Base-by-base conservation (phyloP, 2,888 invertebrate genomes). In the Brachyptera putata region DNA sequence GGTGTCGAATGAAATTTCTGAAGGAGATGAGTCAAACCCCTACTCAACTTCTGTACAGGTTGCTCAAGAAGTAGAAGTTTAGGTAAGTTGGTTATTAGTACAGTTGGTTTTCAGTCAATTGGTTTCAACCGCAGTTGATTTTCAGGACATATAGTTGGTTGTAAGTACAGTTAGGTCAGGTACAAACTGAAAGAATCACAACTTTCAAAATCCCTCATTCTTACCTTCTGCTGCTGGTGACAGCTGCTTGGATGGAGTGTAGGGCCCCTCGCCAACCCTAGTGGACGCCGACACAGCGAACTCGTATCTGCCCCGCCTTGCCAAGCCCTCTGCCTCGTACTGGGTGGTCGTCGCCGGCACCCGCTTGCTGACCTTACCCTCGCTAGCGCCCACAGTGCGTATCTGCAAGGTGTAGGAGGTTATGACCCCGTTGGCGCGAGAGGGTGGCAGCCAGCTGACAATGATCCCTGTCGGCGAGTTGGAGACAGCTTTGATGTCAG, bases 161-260 rank as follows among this genome's bases (percentile, higher is more conserved):
- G n/a, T n/a, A n/a, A n/a, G n/a, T n/a, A n/a, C n/a, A n/a, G n/a
- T n/a, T n/a, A n/a, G n/a, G n/a, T n/a, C n/a, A n/a, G n/a, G n/a
- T n/a, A n/a, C n/a, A n/a, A n/a, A n/a, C n/a, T n/a, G n/a, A n/a
- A n/a, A n/a, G n/a, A n/a, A n/a, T n/a, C n/a, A n/a, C n/a, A n/a
- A n/a, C n/a, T n/a, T n/a, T n/a, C n/a, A n/a, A n/a, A n/a, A n/a
- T n/a, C n/a, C n/a, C n/a, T n/a, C n/a, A n/a, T n/a, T n/a, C n/a
- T n/a, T 66, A 75, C 75, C 75, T 75, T 77, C 76, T 63, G 73
- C 71, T 3, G 76, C 74, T 1, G 79, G 78, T 9, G 77, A 75
- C 21, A 77, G 74, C 0, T 73, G 72, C 57, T 79, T 75, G 14
- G 75, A 73, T 21, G 75, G 72, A 11, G 75, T 73, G 58, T 70